These are phyloP conservation scores for Hemibagrus wyckioides DNA, from an alignment of 2,113 vertebrate genomes.

Conservation along the genomic window DNA sequence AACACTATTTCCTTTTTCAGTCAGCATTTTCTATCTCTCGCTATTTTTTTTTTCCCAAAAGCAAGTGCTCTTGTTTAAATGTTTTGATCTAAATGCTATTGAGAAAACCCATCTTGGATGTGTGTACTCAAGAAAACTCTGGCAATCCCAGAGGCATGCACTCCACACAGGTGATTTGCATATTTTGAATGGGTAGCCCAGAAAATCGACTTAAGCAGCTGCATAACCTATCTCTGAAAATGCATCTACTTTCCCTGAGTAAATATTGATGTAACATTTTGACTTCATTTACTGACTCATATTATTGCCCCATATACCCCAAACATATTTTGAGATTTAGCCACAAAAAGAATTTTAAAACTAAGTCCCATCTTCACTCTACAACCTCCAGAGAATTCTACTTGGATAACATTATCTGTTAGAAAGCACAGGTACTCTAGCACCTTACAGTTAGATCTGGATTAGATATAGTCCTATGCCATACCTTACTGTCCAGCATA, in stretches of 20 bases:
- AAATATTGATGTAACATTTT: neutral
- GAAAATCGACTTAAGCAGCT: conserved; percentile 9
- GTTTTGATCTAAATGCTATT: neutral
- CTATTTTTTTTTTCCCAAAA: neutral
- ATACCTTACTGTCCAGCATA: neutral
- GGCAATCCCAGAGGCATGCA: neutral
- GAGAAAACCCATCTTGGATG: neutral
- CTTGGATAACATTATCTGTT: neutral
- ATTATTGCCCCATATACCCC: neutral
- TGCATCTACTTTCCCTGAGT: neutral
- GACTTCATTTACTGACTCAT: neutral
- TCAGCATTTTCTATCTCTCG: neutral
- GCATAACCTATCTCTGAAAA: neutral
- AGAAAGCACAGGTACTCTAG: neutral
- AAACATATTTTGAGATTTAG: neutral
- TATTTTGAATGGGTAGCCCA: neutral
- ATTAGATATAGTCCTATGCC: neutral
- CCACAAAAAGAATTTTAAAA: neutral
- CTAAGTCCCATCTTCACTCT: neutral
- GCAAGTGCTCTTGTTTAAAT: neutral
- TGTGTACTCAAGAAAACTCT: neutral
- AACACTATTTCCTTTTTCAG: neutral
- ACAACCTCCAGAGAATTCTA: neutral
- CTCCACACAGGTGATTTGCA: neutral
- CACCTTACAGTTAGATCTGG: neutral